Base-by-base conservation (phyloP, 1,140 invertebrate species). In the Apolygus lucorum region DNA sequence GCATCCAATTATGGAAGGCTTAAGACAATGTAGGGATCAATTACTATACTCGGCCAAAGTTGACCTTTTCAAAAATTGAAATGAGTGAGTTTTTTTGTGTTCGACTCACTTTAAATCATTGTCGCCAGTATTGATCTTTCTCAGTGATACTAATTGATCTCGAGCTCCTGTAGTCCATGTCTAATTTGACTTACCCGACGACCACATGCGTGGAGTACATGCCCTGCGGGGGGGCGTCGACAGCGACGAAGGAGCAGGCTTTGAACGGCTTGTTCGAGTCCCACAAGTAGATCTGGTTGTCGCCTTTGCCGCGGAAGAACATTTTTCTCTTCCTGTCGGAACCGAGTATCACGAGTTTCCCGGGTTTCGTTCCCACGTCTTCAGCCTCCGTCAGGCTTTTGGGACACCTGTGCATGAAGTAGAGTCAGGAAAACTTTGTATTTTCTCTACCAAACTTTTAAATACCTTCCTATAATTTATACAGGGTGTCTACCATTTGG, bases 241-340 rank as follows among this genome's bases (percentile, higher is more conserved):
- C 22, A 8, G 2, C 4, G 54, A 4, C 4, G 54, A 13, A 59
- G 22, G 8, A 24, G 4, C 22, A 4, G 11, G 11, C 8, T 11
- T 11, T 59, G 22, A 59, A 24, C 4, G 54, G 22, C 11, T 4
- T 11, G 13, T 4, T 22, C 54, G 11, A 4, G 11, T 71, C 52
- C 72, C 72, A 73, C 74, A 84, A 78, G 72, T 84, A 87, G 28
- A 87, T 80, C 68, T 85, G 83, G 1, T 82, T 81, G 68, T 84
- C 79, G 73, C 78, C 78, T 26, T 78, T 4, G 11, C 54, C 22
- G 8, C 74, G 64, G 62, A 75, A 74, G 69, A 73, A 75, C 22
- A 73, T 25, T n/a, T 21, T 66, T 14, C 63, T 14, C 49, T 26
- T 59, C n/a, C 63, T 22, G 64, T 72, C 72, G 11, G 68, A 67